These are phyloP conservation scores for Dusona sp. DNA, from an alignment of 2,888 invertebrate species.

Conservation along the genomic window DNA sequence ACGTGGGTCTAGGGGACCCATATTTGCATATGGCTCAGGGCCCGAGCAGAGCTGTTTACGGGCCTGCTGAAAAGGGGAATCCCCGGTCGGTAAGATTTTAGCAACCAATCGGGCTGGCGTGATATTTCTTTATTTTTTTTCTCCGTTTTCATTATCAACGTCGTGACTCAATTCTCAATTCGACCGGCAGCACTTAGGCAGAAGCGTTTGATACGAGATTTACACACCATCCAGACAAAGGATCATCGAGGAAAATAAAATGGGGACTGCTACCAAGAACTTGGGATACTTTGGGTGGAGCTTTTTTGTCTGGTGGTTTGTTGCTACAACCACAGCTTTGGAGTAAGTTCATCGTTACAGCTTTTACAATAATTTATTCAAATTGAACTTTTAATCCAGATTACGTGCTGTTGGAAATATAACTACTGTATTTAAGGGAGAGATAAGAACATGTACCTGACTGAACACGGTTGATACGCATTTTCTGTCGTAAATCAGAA, in stretches of 20 bases:
- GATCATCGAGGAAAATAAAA: not conserved
- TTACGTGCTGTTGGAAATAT: not conserved
- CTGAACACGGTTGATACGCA: not conserved
- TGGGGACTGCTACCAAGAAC: not conserved
- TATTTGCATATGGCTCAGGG: not conserved
- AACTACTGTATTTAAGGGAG: not conserved
- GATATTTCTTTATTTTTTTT: not conserved
- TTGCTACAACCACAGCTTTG: not conserved
- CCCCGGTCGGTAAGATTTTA: not conserved
- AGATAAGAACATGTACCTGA: not conserved
- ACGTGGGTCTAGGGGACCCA: not conserved
- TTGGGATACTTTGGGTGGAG: not conserved
- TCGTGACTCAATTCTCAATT: constrained; percentile 10
- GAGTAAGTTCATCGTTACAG: constrained; percentile 1
- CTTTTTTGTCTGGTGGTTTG: not conserved
- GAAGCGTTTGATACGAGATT: not conserved
- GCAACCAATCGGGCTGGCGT: not conserved
- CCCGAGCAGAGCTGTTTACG: not conserved
- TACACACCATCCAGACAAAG: not conserved
- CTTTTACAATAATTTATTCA: not conserved
- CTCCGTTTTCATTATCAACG: constrained; percentile 2
- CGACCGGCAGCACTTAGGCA: not conserved
- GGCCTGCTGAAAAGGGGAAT: not conserved
- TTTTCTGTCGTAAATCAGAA: not conserved
- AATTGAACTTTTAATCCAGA: not conserved